Evolutionary conservation across 2,888 invertebrate species (phyloP).

Genomic region (Capitulum mitella): DNA sequence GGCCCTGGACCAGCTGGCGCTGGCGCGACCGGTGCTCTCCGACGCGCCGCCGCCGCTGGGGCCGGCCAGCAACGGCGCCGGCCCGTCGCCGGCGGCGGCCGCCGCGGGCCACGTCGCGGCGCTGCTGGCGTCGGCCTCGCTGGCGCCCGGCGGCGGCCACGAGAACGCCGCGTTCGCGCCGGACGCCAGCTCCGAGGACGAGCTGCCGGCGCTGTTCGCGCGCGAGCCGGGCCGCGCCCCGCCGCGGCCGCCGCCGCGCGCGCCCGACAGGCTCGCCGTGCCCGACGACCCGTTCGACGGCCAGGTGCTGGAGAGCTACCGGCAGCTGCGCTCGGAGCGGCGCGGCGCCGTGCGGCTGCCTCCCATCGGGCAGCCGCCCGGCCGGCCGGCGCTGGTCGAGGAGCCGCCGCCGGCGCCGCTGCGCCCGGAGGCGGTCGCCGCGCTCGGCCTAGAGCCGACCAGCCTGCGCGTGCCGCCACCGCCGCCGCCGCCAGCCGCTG

Average conservation of each 20-base stretch:
- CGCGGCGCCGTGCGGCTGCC: background rate
- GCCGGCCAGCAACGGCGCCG: too few species aligned
- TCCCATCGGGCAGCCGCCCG: background rate
- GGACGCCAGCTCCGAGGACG: background rate
- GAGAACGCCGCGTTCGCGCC: background rate
- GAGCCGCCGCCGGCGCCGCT: background rate
- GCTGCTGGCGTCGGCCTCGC: background rate
- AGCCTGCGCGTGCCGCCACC: background rate
- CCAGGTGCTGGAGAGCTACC: conserved; percentile 16
- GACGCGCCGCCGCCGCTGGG: too few species aligned
- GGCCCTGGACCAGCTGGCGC: background rate
- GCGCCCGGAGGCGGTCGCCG: background rate
- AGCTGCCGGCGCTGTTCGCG: conserved; percentile 9
- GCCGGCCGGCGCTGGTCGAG: conserved; percentile 8
- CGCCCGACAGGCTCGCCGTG: background rate
- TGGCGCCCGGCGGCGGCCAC: background rate
- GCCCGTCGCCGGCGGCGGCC: too few species aligned
- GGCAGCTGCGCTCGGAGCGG: conserved; percentile 19
- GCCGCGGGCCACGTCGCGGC: background rate
- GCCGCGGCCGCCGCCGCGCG: background rate
- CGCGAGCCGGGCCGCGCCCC: background rate
- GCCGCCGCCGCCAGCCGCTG: background rate
- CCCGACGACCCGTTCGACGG: background rate
- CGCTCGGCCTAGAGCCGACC: background rate
- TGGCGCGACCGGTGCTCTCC: background rate